phyloP scores from a whole-genome alignment of 2,888 invertebrate genomes.

The Parascotia fuliginaria region DNA sequence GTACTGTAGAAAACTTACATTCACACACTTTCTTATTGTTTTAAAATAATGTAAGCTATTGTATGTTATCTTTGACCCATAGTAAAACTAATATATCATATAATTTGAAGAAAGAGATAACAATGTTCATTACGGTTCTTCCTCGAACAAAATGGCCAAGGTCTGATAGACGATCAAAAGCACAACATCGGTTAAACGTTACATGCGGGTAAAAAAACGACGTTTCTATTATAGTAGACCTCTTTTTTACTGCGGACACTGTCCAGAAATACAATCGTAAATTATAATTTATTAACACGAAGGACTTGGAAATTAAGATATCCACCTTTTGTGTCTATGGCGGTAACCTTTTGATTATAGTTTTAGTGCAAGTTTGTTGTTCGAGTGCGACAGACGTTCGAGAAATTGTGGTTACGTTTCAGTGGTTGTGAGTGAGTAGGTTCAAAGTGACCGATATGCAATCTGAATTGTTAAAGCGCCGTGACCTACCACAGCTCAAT shows the following conservation, averaged over 20 bases:
- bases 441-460: constrained; percentile 55
- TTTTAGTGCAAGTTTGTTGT: constrained; percentile 66
- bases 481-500: constrained; percentile 76
- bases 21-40: constrained; percentile 48
- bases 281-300: constrained; percentile 81
- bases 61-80: constrained; percentile 14
- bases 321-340: constrained; percentile 68
- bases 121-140: constrained; percentile 52
- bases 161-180: constrained; percentile 64
- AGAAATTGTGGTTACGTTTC: constrained; percentile 32
- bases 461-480: constrained; percentile 54
- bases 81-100: constrained; percentile 30
- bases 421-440: constrained; percentile 49
- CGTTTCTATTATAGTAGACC: constrained; percentile 78
- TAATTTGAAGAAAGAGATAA: constrained; percentile 64
- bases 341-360: constrained; percentile 72
- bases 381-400: constrained; percentile 67
- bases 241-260: constrained; percentile 70
- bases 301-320: constrained; percentile 81
- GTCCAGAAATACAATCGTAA: constrained; percentile 76
- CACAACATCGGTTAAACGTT: constrained; percentile 66
- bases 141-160: constrained; percentile 52
- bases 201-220: constrained; percentile 80
- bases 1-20: constrained; percentile 21
- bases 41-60: constrained; percentile 16